These are phyloP conservation scores for Catalaphyllia jardinei DNA, from an alignment of 64 coral and sea anemone genomes.

Conservation along the genomic window DNA sequence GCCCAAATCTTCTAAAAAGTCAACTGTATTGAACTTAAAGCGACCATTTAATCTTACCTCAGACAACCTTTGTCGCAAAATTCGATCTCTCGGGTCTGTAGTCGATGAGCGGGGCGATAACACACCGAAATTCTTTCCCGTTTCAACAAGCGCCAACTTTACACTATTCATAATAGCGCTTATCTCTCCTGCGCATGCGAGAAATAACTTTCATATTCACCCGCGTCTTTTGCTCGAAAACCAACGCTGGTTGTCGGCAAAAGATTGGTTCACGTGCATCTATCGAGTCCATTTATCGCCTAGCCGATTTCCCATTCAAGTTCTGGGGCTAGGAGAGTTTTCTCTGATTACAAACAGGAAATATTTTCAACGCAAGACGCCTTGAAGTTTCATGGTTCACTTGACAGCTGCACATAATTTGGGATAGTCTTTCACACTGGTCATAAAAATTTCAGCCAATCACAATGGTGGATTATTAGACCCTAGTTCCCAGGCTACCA, in stretches of 20 bases:
- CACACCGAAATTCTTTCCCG: background rate
- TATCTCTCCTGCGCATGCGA: conserved; percentile 46
- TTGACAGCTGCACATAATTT: conserved; percentile 33
- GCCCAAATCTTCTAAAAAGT: background rate
- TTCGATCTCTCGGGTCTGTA: background rate
- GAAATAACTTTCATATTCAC: conserved; percentile 14
- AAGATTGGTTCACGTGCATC: background rate
- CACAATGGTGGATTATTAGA: background rate
- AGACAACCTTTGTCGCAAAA: background rate
- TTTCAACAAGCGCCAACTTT: background rate
- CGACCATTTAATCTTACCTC: background rate
- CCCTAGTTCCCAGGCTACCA: conserved; percentile 4
- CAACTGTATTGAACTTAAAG: background rate
- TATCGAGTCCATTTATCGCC: background rate
- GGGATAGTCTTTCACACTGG: background rate
- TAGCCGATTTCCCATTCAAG: background rate
- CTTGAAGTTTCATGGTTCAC: background rate
- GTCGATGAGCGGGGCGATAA: background rate
- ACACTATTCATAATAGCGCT: background rate
- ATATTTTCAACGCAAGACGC: conserved; percentile 18
- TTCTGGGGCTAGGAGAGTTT: background rate
- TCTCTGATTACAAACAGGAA: background rate
- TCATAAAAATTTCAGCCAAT: conserved; percentile 27
- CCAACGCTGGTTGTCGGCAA: background rate
- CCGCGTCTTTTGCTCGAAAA: background rate